Conservation (phyloP, 2,113 vertebrate species). For the Guaruba guarouba region DNA sequence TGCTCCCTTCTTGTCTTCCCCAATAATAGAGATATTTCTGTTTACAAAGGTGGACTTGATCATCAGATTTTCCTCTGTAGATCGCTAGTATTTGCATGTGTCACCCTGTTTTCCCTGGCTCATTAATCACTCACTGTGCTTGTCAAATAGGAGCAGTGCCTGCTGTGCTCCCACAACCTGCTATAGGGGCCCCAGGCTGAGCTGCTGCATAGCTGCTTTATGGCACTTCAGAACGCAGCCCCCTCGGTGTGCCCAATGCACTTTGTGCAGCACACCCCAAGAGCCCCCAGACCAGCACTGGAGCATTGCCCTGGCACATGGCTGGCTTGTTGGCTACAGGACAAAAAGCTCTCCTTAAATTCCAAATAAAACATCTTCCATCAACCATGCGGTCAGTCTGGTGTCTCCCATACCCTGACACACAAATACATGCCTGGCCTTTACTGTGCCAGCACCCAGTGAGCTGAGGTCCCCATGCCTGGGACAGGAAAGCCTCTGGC, state of each 20-base stretch:
- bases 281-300: background rate
- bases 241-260: rapidly evolving
- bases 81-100: conserved; percentile 64
- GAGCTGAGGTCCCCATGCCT: rapidly evolving
- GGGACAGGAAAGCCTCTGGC: background rate
- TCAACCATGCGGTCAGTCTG: background rate
- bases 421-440: background rate
- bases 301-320: background rate
- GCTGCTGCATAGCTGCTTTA: background rate
- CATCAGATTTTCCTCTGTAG: conserved; percentile 59
- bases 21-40: conserved; percentile 66
- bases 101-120: conserved; percentile 63
- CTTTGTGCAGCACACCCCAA: background rate
- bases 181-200: background rate
- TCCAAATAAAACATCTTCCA: background rate
- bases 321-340: background rate
- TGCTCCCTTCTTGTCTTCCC: conserved; percentile 50
- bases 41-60: conserved; percentile 66
- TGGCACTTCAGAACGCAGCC: background rate
- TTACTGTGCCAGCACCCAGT: background rate
- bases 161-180: conserved; percentile 46
- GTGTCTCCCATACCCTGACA: background rate
- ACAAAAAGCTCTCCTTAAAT: background rate
- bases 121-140: conserved; percentile 65
- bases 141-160: conserved; percentile 52